Conservation (phyloP, 2,888 invertebrate genomes). For the Linnaemya tessellans region DNA sequence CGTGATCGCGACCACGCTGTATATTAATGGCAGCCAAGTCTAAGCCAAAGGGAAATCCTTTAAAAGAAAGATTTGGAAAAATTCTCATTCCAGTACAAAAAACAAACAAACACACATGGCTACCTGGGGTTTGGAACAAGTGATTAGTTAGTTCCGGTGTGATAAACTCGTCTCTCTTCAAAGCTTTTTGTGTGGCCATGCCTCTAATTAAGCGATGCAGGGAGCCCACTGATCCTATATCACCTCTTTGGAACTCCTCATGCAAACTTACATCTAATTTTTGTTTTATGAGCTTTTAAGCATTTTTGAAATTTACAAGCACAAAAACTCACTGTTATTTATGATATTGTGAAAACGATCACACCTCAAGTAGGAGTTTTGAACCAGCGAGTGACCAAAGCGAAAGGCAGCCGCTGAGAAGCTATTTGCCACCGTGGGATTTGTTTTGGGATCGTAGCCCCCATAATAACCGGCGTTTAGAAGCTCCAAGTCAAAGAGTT, state of each 20-base stretch:
- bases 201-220: slow-evolving; percentile 91
- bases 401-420: slow-evolving; percentile 93
- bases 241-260: slow-evolving; percentile 89
- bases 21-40: slow-evolving; percentile 95
- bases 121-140: slow-evolving; percentile 88
- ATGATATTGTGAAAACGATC: slow-evolving; percentile 88
- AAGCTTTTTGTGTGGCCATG: slow-evolving; percentile 89
- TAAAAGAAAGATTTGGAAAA: background rate
- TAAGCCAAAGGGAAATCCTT: slow-evolving; percentile 89
- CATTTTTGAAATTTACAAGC: background rate
- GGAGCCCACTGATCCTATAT: slow-evolving; percentile 91
- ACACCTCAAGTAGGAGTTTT: slow-evolving; percentile 89
- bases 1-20: slow-evolving; percentile 94
- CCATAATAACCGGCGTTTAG: slow-evolving; percentile 88
- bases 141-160: slow-evolving; percentile 92
- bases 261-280: slow-evolving; percentile 90
- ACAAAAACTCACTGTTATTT: slow-evolving; percentile 87
- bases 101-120: background rate
- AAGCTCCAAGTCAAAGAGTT: slow-evolving; percentile 89
- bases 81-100: background rate
- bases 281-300: background rate
- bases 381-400: slow-evolving; percentile 94
- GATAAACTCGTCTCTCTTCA: slow-evolving; percentile 92
- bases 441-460: slow-evolving; percentile 88
- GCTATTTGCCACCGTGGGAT: slow-evolving; percentile 90